A percentile compares a stretch with the other conserved stretches of the same genome.
Conservation (phyloP, 2,113 vertebrate species). For the Gnathonemus longibarbis region DNA sequence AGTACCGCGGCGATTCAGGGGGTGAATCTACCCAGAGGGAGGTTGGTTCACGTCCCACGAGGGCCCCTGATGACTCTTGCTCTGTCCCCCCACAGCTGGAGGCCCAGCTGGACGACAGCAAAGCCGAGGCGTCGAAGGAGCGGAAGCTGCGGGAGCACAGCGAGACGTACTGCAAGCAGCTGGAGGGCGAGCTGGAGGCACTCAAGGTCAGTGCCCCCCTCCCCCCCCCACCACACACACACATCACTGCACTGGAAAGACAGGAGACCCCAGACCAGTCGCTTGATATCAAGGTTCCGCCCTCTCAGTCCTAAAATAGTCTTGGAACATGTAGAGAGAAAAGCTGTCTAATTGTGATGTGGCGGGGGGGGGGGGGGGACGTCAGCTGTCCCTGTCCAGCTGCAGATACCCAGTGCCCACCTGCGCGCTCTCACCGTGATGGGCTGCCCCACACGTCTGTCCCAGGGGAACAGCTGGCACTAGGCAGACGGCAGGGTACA, state of each 20-base stretch:
- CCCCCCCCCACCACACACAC: neutral
- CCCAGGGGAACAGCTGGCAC: neutral
- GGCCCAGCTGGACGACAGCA: conserved; percentile 74
- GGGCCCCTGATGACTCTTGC: neutral
- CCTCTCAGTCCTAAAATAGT: neutral
- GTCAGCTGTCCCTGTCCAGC: neutral
- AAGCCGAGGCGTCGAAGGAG: conserved; percentile 84
- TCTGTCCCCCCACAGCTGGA: conserved; percentile 69
- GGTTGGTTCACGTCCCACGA: neutral
- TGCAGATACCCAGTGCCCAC: neutral
- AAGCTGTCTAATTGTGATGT: neutral
- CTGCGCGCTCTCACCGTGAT: neutral
- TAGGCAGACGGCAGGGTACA: neutral
- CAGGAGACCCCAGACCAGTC: neutral
- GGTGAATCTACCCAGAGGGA: neutral
- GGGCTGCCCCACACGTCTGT: neutral
- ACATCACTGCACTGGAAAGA: neutral
- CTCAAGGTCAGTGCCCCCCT: conserved; percentile 69
- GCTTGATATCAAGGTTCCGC: neutral
- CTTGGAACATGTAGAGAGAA: neutral
- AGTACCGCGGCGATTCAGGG: neutral
- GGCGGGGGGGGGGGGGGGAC: neutral
- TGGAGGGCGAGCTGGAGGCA: conserved; percentile 82
- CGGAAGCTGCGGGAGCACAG: conserved; percentile 88
- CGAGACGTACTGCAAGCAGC: conserved; percentile 80